Conservation (phyloP, 2,797 vertebrate genomes). For the Clangula hyemalis region DNA sequence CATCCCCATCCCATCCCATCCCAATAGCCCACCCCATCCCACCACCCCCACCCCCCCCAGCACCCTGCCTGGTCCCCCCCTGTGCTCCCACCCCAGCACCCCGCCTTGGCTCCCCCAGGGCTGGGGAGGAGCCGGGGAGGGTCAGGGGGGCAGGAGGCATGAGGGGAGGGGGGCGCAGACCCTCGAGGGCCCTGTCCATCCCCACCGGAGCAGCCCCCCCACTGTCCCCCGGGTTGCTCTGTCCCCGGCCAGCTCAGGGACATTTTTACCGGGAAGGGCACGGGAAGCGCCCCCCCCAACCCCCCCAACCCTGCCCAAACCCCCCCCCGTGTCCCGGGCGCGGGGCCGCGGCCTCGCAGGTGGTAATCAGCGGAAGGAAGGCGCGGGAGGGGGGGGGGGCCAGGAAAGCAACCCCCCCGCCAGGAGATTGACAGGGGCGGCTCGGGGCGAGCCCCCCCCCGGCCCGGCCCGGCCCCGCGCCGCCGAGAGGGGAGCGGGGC, state of each 20-base stretch:
- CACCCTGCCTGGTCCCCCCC: background rate
- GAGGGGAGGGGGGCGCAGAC: constrained; percentile 42
- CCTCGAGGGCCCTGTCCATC: background rate
- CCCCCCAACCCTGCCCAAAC: no score
- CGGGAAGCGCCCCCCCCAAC: background rate
- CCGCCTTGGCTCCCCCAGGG: background rate
- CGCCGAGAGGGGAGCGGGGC: background rate
- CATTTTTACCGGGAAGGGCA: background rate
- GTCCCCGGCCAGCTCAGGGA: background rate
- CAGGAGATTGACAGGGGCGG: constrained; percentile 51
- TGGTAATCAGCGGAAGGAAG: constrained; percentile 26
- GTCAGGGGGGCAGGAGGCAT: no score
- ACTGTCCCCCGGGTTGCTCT: accelerated
- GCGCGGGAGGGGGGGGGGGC: background rate
- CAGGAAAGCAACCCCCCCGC: background rate
- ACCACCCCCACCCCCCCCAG: no score
- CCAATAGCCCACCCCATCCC: no score
- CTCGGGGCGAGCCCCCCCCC: background rate
- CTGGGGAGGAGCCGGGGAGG: background rate
- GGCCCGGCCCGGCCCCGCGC: background rate
- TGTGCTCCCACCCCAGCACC: background rate
- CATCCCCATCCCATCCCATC: no score
- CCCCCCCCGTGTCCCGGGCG: no score
- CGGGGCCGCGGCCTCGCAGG: background rate
- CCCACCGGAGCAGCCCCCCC: background rate